Percentiles rank a stretch among this genome's conserved stretches.
phyloP scores from a whole-genome alignment of 2,888 invertebrate genomes.

The Mythimna pallens region DNA sequence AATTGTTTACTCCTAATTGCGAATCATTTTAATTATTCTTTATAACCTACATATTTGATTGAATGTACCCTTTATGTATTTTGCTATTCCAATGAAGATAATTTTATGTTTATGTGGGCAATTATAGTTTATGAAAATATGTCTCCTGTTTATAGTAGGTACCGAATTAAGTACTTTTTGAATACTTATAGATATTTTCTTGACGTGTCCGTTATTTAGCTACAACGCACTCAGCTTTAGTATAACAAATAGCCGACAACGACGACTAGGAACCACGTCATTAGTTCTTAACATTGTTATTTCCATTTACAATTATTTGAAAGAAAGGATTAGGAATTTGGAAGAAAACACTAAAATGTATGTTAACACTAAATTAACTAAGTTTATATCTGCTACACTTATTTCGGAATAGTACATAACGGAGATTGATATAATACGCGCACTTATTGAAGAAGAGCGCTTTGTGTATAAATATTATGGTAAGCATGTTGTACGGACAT shows the following conservation, averaged over 20 bases:
- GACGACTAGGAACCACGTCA: conserved; percentile 15
- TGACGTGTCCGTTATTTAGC: conserved; percentile 49
- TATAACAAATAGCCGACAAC: conserved; percentile 28
- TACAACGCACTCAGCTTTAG: conserved; percentile 38
- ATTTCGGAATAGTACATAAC: conserved; percentile 27
- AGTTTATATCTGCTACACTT: conserved; percentile 16
- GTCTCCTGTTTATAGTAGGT: conserved; percentile 83
- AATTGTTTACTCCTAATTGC: conserved; percentile 59
- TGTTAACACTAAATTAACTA: conserved; percentile 18
- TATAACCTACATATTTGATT: conserved; percentile 59
- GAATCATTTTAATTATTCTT: conserved; percentile 52
- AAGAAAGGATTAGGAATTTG: neutral
- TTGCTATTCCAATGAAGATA: conserved; percentile 61
- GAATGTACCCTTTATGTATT: conserved; percentile 64
- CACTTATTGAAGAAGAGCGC: neutral
- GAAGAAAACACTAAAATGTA: conserved; percentile 13
- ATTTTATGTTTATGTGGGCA: conserved; percentile 82
- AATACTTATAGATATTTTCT: conserved; percentile 37
- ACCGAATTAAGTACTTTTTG: conserved; percentile 68
- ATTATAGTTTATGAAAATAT: conserved; percentile 88
- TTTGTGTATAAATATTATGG: conserved; percentile 14
- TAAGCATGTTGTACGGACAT: conserved; percentile 19
- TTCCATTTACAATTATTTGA: conserved; percentile 9
- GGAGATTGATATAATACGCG: conserved; percentile 5
- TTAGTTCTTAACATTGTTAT: conserved; percentile 11